phyloP scores from a whole-genome alignment of 2,113 vertebrate genomes.

The Platysteira castanea region DNA sequence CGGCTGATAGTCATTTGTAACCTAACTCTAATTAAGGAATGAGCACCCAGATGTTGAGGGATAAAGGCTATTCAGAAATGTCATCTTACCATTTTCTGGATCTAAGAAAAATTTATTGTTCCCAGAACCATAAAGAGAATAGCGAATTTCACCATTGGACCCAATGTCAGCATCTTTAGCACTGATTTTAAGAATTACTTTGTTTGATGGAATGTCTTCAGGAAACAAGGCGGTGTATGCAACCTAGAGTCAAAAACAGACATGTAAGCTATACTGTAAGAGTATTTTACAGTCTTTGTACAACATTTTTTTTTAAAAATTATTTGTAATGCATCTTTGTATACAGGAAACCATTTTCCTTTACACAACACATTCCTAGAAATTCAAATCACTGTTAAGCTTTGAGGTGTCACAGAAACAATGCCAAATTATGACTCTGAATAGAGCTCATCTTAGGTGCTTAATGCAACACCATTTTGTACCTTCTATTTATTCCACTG shows the following conservation, averaged over 20 bases:
- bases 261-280: background rate
- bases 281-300: background rate
- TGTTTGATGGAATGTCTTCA: slow-evolving; percentile 86
- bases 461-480: background rate
- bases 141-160: slow-evolving; percentile 85
- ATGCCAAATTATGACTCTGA: background rate
- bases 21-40: background rate
- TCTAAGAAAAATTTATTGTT: slow-evolving; percentile 89
- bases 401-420: background rate
- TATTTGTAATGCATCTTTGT: background rate
- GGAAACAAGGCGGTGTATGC: slow-evolving; percentile 80
- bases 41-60: background rate
- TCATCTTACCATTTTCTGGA: slow-evolving; percentile 84
- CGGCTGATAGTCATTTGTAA: background rate
- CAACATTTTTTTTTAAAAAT: background rate
- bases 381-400: background rate
- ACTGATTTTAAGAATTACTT: slow-evolving; percentile 81
- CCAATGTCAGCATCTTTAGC: slow-evolving; percentile 90
- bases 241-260: slow-evolving; percentile 69
- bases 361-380: background rate
- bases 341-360: background rate
- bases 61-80: background rate
- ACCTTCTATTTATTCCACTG: background rate
- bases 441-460: background rate
- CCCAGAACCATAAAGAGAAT: slow-evolving; percentile 85